Conservation (phyloP, 2,113 vertebrate genomes). For the Otocyon megalotis region DNA sequence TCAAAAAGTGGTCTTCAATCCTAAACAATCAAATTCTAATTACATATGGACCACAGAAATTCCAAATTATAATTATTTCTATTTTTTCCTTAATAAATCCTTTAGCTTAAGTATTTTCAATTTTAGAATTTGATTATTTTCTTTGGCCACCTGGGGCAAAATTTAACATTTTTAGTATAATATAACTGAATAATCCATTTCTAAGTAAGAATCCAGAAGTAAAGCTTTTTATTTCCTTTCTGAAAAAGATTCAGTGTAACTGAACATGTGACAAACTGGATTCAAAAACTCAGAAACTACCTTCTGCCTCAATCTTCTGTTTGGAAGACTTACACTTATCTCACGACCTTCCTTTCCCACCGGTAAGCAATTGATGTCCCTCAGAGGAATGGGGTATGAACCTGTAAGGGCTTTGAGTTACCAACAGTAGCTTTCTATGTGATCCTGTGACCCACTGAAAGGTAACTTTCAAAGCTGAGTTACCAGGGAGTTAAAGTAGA, state of each 20-base stretch:
- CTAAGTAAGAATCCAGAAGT: conserved; percentile 30
- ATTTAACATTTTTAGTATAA: conserved; percentile 23
- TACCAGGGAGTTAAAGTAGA: background rate
- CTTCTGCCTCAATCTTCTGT: background rate
- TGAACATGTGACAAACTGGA: background rate
- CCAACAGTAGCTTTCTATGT: background rate
- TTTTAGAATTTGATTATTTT: conserved; percentile 55
- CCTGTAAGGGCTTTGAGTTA: background rate
- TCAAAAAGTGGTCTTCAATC: conserved; percentile 31
- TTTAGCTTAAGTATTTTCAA: conserved; percentile 8
- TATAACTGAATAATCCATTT: background rate
- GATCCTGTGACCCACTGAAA: background rate
- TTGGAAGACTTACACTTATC: background rate
- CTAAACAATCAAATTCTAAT: conserved; percentile 40
- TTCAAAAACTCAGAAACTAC: background rate
- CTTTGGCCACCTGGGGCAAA: conserved; percentile 1
- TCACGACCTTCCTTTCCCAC: background rate
- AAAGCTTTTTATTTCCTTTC: conserved; percentile 17
- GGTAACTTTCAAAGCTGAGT: conserved; percentile 23
- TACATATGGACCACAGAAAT: background rate
- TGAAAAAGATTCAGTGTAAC: background rate
- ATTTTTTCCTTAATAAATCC: conserved; percentile 18
- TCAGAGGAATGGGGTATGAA: background rate
- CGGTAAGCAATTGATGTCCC: background rate
- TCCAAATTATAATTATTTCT: conserved; percentile 1